Conservation (phyloP, 2,888 invertebrate genomes). For the Noctua fimbriata region DNA sequence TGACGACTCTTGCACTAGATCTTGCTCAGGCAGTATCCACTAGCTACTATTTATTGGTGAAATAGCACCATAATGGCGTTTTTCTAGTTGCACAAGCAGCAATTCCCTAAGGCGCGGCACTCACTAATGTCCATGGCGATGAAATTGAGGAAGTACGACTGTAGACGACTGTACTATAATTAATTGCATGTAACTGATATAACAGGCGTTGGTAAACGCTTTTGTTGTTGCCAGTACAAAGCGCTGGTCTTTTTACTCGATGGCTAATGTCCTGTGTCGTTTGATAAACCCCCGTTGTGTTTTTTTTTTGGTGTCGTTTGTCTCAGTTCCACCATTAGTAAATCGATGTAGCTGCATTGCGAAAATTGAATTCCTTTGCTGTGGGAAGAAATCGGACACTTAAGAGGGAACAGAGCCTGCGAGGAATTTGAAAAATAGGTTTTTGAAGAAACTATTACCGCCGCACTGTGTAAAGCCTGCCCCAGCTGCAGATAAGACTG, state of each 20-base stretch:
- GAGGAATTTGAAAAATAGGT: no score
- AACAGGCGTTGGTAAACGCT: slow-evolving; percentile 48
- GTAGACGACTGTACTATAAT: slow-evolving; percentile 58
- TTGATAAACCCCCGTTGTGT: slow-evolving; percentile 47
- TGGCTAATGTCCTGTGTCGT: slow-evolving; percentile 56
- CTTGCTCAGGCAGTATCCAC: slow-evolving; percentile 12
- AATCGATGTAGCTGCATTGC: slow-evolving; percentile 44
- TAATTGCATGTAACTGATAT: slow-evolving; percentile 65
- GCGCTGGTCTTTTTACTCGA: slow-evolving; percentile 47
- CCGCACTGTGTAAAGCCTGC: no score
- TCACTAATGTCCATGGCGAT: slow-evolving; percentile 57
- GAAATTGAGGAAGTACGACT: slow-evolving; percentile 62
- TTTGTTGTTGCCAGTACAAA: slow-evolving; percentile 57
- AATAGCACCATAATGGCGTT: slow-evolving; percentile 44
- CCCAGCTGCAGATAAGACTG: no score
- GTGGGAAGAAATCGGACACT: slow-evolving; percentile 29
- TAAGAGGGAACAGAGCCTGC: no score
- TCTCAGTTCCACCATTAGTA: slow-evolving; percentile 43
- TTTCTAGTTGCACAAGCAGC: slow-evolving; percentile 53
- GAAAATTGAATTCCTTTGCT: slow-evolving; percentile 34
- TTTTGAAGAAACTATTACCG: no score
- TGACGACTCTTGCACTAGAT: slow-evolving; percentile 42
- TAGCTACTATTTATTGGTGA: slow-evolving; percentile 20
- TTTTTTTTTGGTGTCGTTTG: slow-evolving; percentile 56
- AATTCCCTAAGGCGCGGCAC: slow-evolving; percentile 51